Conservation (phyloP, 1,140 invertebrate species). For the Camponotus pennsylvanicus region DNA sequence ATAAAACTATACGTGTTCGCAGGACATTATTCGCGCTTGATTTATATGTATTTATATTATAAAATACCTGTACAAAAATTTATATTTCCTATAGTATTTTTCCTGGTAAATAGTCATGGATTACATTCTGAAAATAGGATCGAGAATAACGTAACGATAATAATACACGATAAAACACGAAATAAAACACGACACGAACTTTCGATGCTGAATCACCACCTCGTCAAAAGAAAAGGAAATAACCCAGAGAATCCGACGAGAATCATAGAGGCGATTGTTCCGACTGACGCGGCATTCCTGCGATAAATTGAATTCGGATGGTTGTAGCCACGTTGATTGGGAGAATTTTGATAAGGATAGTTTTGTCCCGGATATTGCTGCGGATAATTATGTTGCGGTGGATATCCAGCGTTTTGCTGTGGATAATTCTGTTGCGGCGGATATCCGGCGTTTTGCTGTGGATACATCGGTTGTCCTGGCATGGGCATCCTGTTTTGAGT, state of each 20-base stretch:
- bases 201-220: background rate
- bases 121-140: background rate
- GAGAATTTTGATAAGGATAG: background rate
- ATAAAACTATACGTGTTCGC: background rate
- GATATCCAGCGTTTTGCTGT: constrained; percentile 71
- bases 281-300: constrained; percentile 21
- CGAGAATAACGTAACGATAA: constrained; percentile 4
- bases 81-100: constrained; percentile 15
- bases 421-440: constrained; percentile 58
- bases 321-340: constrained; percentile 38
- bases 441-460: constrained; percentile 59
- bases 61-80: constrained; percentile 32
- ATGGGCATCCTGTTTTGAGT: constrained; percentile 80
- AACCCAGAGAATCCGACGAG: constrained; percentile 22
- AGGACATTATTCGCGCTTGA: background rate
- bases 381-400: constrained; percentile 59
- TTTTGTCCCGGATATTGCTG: too few species aligned
- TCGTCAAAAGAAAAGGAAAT: background rate
- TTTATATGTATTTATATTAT: constrained; percentile 10
- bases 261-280: background rate
- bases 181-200: background rate
- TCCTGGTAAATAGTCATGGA: constrained; percentile 13
- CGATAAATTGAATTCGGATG: constrained; percentile 65
- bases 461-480: constrained; percentile 74
- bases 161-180: background rate